These are phyloP conservation scores for Dolichoris vasculosae DNA, from an alignment of 1,140 invertebrate species.

Conservation along the genomic window DNA sequence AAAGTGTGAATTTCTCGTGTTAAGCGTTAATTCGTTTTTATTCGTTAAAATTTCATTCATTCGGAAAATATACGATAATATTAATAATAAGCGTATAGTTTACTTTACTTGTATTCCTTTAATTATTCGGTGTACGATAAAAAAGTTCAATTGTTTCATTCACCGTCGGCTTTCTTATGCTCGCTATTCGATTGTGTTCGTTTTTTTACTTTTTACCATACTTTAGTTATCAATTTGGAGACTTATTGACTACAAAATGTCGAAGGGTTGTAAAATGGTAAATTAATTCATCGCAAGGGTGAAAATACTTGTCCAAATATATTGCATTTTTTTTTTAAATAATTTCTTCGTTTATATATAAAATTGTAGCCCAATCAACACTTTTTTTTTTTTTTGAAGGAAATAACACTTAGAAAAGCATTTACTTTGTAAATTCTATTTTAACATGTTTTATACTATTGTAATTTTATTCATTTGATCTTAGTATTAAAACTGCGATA, in stretches of 20 bases:
- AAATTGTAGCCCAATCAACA: background rate
- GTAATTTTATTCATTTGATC: background rate
- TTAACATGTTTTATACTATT: background rate
- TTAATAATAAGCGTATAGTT: constrained; percentile 4
- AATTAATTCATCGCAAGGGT: background rate
- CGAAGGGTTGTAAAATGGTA: background rate
- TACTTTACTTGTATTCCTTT: background rate
- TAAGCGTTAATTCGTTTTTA: background rate
- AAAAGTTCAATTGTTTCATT: background rate
- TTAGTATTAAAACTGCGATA: background rate
- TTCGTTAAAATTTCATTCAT: background rate
- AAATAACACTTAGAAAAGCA: background rate
- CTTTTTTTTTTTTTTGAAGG: background rate
- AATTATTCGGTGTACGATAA: background rate
- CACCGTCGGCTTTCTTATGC: background rate
- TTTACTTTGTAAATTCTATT: background rate
- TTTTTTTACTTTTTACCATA: constrained; percentile 36
- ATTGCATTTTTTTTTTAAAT: background rate
- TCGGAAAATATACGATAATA: constrained; percentile 12
- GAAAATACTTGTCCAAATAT: background rate
- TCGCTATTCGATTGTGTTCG: background rate
- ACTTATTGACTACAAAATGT: background rate
- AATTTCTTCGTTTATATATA: background rate
- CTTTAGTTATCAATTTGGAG: constrained; percentile 31
- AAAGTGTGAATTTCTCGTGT: background rate